Evolutionary conservation across 2,888 invertebrate genomes (phyloP).

Genomic region (Sarcophaga rosellei): DNA sequence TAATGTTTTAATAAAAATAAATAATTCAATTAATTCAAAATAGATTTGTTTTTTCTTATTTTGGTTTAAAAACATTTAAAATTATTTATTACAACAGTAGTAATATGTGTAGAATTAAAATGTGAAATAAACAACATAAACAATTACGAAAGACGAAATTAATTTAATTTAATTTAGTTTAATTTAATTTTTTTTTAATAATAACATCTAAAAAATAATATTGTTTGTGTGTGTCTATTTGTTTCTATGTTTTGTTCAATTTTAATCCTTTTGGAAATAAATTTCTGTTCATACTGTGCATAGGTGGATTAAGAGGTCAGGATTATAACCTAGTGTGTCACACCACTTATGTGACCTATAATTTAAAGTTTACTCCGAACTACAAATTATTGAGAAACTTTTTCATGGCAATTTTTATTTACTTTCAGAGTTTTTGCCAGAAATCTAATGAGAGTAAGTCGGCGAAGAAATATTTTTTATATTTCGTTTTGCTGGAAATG

Average conservation of each 20-base stretch:
- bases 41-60: too few species aligned
- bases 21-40: not conserved
- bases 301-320: not conserved
- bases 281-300: constrained; percentile 9
- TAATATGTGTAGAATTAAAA: constrained; percentile 60
- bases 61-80: constrained; percentile 50
- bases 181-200: constrained; percentile 21
- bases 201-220: constrained; percentile 45
- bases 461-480: too few species aligned
- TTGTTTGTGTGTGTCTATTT: constrained; percentile 26
- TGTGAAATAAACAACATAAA: constrained; percentile 63
- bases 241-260: not conserved
- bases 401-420: too few species aligned
- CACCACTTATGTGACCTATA: too few species aligned
- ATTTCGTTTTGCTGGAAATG: too few species aligned
- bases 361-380: too few species aligned
- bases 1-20: not conserved
- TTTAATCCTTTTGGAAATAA: not conserved
- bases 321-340: too few species aligned
- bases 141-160: constrained; percentile 25
- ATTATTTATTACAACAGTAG: constrained; percentile 51
- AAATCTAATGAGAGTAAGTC: too few species aligned
- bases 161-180: constrained; percentile 27
- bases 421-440: too few species aligned
- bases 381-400: too few species aligned